Conservation (phyloP, 2,797 vertebrate species). For the Takifugu rubripes region DNA sequence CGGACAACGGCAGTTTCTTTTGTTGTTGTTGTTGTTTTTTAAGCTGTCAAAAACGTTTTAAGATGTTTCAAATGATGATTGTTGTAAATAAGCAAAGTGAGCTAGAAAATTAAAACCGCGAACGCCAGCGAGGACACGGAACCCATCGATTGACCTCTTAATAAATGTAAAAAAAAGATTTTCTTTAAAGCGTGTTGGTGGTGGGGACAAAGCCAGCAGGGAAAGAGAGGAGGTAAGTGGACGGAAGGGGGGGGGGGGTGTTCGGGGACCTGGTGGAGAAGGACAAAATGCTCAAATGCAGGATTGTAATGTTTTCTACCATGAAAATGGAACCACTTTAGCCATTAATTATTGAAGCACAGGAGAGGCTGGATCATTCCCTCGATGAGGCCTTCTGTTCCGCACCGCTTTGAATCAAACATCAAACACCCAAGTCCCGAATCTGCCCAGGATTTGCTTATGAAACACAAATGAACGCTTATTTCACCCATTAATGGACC, state of each 20-base stretch:
- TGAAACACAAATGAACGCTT: slow-evolving; percentile 1
- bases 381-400: slow-evolving; percentile 30
- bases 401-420: slow-evolving; percentile 28
- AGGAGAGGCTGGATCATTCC: slow-evolving; percentile 61
- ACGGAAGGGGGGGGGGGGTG: slow-evolving; percentile 25
- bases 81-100: no score
- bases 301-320: slow-evolving; percentile 68
- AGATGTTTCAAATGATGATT: no score
- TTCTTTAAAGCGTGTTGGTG: background rate
- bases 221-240: slow-evolving; percentile 25
- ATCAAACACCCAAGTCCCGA: slow-evolving; percentile 13
- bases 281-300: slow-evolving; percentile 48
- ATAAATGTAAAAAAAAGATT: slow-evolving; percentile 5
- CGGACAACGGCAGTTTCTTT: no score
- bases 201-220: slow-evolving; percentile 20
- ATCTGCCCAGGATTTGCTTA: background rate
- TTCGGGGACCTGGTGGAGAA: slow-evolving; percentile 34
- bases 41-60: no score
- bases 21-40: no score
- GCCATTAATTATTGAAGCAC: slow-evolving; percentile 73
- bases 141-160: background rate
- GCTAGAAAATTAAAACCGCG: no score
- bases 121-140: no score
- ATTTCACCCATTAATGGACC: slow-evolving; percentile 1
- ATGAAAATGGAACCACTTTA: slow-evolving; percentile 74